Conservation (phyloP, 1,140 invertebrate species). For the Drosophila guanche region DNA sequence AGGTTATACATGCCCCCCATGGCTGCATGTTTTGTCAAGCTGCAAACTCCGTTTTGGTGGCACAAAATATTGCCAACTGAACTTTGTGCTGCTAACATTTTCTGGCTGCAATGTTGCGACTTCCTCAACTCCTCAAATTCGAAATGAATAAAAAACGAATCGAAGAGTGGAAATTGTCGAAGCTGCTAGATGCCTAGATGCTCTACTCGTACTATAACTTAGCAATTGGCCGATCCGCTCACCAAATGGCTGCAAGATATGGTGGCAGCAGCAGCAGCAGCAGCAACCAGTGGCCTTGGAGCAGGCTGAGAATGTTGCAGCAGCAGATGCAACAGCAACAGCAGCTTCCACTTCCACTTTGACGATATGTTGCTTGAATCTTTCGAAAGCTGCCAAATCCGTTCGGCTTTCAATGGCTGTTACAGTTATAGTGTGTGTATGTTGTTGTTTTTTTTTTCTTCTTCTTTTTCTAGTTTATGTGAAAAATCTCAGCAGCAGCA, state of each 20-base stretch:
- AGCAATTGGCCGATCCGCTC: constrained; percentile 21
- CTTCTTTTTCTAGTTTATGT: constrained; percentile 48
- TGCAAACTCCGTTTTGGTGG: constrained; percentile 2
- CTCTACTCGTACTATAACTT: constrained; percentile 9
- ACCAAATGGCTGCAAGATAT: constrained; percentile 32
- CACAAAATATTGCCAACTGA: constrained; percentile 4
- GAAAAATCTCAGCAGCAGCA: constrained; percentile 66
- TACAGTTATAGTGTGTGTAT: constrained; percentile 55
- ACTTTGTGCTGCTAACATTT: constrained; percentile 36
- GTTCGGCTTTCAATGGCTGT: constrained; percentile 68
- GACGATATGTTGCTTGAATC: constrained; percentile 39
- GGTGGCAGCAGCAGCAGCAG: background rate
- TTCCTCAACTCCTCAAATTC: constrained; percentile 1
- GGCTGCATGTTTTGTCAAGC: constrained; percentile 6
- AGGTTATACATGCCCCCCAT: too few relatives aligned
- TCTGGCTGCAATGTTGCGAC: constrained; percentile 26
- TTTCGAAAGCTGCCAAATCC: constrained; percentile 74
- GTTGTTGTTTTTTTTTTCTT: constrained; percentile 30
- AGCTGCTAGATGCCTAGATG: constrained; percentile 5
- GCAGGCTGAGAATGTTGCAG: constrained; percentile 72
- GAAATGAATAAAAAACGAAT: constrained; percentile 17
- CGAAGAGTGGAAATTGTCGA: constrained; percentile 2
- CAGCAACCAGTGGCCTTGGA: constrained; percentile 64
- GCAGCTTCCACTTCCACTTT: constrained; percentile 44
- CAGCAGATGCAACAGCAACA: constrained; percentile 9